These are phyloP conservation scores for Sebastes fasciatus DNA, from an alignment of 2,113 vertebrate species.

Conservation along the genomic window DNA sequence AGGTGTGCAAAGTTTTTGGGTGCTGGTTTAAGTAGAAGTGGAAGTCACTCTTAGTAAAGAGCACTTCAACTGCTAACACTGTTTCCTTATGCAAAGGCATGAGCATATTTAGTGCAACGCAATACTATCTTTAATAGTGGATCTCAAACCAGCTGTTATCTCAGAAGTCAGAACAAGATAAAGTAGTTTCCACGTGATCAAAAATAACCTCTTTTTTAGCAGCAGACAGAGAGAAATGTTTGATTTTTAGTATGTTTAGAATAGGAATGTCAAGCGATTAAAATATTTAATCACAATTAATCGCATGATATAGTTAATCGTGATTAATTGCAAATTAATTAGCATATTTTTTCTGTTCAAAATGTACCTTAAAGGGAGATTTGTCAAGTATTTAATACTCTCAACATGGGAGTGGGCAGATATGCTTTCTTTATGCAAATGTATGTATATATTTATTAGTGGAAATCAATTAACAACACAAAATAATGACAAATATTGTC, in stretches of 20 bases:
- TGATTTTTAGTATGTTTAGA: neutral
- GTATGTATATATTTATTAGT: too few relatives aligned
- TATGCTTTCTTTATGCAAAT: too few relatives aligned
- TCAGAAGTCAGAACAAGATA: neutral
- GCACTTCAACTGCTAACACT: neutral
- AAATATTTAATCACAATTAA: too few relatives aligned
- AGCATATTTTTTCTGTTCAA: too few relatives aligned
- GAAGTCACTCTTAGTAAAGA: neutral
- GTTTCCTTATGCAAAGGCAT: neutral
- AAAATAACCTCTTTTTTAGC: neutral
- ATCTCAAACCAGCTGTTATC: neutral
- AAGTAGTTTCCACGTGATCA: neutral
- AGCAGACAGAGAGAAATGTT: neutral
- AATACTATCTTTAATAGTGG: neutral
- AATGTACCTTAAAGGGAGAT: too few relatives aligned
- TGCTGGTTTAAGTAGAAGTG: neutral
- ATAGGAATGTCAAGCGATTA: neutral
- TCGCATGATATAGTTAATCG: too few relatives aligned
- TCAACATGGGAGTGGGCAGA: too few relatives aligned
- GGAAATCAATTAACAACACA: too few relatives aligned
- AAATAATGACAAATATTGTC: too few relatives aligned
- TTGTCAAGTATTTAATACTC: too few relatives aligned
- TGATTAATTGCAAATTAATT: too few relatives aligned
- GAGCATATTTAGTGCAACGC: neutral
- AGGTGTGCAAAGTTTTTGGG: neutral